Evolutionary conservation across 2,888 invertebrate species (phyloP).

Genomic region (Calliphora vomitoria): DNA sequence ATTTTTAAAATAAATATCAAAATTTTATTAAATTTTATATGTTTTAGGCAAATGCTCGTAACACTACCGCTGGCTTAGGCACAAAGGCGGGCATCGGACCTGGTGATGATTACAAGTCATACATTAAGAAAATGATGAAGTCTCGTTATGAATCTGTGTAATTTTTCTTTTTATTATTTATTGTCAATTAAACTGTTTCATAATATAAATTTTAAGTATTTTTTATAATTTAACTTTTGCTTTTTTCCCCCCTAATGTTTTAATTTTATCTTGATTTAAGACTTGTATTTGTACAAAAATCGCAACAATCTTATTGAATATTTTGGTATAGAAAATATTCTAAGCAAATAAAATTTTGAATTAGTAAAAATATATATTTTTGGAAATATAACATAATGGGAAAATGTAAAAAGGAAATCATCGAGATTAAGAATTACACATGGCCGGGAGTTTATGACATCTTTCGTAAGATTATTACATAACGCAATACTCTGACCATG

Average conservation of each 20-base stretch:
- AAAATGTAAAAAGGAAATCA: too few relatives aligned
- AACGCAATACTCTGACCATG: too few relatives aligned
- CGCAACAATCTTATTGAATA: constrained; percentile 14
- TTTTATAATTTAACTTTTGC: constrained; percentile 22
- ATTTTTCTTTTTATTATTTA: constrained; percentile 48
- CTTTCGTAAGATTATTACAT: too few relatives aligned
- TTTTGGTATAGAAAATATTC: constrained; percentile 57
- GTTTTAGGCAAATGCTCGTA: constrained; percentile 84
- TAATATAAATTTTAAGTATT: constrained; percentile 42
- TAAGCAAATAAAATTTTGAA: constrained; percentile 41
- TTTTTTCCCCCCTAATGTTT: constrained; percentile 15
- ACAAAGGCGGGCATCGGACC: constrained; percentile 86
- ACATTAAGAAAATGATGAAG: constrained; percentile 85
- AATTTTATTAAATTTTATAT: background rate
- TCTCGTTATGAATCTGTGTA: constrained; percentile 84
- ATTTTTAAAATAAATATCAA: background rate
- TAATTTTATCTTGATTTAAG: constrained; percentile 64
- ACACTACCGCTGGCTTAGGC: constrained; percentile 93
- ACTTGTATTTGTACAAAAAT: constrained; percentile 66
- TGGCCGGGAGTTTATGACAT: too few relatives aligned
- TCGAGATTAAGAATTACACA: too few relatives aligned
- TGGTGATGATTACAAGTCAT: constrained; percentile 84
- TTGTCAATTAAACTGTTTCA: constrained; percentile 40
- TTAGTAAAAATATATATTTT: background rate
- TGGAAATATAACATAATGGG: too few relatives aligned